phyloP scores from a whole-genome alignment of 2,797 vertebrate genomes.

The Enteromius treurensis region DNA sequence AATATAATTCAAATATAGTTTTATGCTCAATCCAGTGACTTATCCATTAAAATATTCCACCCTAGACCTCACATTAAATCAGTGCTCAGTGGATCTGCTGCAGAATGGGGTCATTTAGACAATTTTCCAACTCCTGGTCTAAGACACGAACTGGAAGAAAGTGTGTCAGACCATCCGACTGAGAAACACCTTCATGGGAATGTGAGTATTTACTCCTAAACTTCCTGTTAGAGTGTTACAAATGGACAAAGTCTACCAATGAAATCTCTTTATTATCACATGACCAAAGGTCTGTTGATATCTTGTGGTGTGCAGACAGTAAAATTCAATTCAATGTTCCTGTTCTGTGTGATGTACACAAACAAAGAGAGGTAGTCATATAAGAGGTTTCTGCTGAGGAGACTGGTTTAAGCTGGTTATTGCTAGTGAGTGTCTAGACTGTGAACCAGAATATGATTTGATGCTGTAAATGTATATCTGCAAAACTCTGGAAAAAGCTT shows the following conservation, averaged over 20 bases:
- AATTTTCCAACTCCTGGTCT: not conserved
- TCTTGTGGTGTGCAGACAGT: slow-evolving; percentile 17
- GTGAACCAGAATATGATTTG: not conserved
- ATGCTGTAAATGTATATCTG: not conserved
- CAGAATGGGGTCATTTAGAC: slow-evolving; percentile 23
- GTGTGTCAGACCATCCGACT: slow-evolving; percentile 48
- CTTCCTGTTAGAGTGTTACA: not conserved
- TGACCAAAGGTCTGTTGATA: slow-evolving; percentile 53
- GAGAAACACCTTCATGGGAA: slow-evolving; percentile 67
- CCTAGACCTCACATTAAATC: slow-evolving; percentile 15
- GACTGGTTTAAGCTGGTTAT: not conserved
- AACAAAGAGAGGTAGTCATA: not conserved
- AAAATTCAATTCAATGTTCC: slow-evolving; percentile 5
- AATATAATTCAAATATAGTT: not conserved
- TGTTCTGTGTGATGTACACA: not conserved
- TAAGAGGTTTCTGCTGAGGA: not conserved
- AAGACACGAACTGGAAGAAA: slow-evolving; percentile 36
- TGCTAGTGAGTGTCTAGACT: not conserved
- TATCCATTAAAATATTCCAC: not conserved
- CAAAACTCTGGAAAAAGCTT: not conserved
- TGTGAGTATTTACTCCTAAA: slow-evolving; percentile 54
- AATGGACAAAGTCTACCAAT: slow-evolving; percentile 51
- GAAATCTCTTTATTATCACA: slow-evolving; percentile 46
- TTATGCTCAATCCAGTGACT: not conserved
- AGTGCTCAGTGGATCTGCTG: slow-evolving; percentile 4